Evolutionary conservation across 2,113 vertebrate genomes (phyloP).

Genomic region (Tachycineta bicolor): DNA sequence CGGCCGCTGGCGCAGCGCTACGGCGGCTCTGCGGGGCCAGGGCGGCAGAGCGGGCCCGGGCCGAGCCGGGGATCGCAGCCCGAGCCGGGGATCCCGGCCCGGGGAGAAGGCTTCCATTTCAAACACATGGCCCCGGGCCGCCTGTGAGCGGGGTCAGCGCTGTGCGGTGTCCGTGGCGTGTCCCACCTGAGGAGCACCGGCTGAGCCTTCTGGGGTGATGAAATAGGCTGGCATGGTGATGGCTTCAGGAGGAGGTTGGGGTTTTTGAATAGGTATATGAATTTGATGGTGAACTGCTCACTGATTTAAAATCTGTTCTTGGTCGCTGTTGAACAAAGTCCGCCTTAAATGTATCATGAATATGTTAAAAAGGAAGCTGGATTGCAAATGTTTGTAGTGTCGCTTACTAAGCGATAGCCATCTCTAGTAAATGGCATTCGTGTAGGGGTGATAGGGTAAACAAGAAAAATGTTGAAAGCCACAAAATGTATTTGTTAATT

Average conservation of each 20-base stretch:
- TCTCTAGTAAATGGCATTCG: not conserved
- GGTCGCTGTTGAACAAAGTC: not conserved
- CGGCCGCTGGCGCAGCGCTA: too few species aligned
- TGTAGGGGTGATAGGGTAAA: not conserved
- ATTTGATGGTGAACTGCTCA: not conserved
- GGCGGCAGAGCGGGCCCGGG: fast-evolving
- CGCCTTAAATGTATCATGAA: not conserved
- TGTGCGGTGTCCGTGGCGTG: fast-evolving
- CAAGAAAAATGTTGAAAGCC: not conserved
- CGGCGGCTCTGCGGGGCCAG: fast-evolving
- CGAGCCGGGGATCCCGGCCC: too few species aligned
- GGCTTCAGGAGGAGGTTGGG: not conserved
- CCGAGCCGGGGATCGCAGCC: fast-evolving
- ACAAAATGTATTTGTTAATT: not conserved
- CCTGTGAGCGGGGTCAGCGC: fast-evolving
- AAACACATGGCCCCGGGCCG: not conserved
- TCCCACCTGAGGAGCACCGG: not conserved
- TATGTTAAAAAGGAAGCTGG: not conserved
- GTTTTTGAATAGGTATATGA: not conserved
- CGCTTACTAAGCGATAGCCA: not conserved
- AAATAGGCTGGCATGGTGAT: fast-evolving
- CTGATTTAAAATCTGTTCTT: not conserved
- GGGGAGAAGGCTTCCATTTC: too few species aligned
- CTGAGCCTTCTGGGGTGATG: not conserved
- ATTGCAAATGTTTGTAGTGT: not conserved